Evolutionary conservation across 2,797 vertebrate genomes (phyloP), one percentile per base, ranked within the genome.

Genomic region (Etheostoma nigrum): DNA sequence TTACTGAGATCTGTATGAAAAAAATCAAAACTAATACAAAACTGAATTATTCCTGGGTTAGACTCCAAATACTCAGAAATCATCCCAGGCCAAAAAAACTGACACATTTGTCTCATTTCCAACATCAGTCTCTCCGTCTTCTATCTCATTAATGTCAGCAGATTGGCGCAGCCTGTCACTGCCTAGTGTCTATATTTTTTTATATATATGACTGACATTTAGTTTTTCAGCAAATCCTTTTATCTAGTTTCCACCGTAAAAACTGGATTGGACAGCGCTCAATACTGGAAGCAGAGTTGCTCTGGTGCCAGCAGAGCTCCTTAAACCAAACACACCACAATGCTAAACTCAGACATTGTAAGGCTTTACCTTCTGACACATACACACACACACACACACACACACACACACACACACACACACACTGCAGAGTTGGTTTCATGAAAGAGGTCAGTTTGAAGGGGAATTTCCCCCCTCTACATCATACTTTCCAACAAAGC

Each of bases 401-500:
- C 61, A 48, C 59, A 36, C 51, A 27, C 67, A 44, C 40, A 47
- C n/a, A 54, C 60, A 44, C 23, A 62, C 45, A 47, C 57, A 61
- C 71, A 58, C 60, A 53, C 45, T 7, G 49, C 21, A 54, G 54
- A 57, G 44, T 57, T 63, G 12, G n/a, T 60, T 74, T 85, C 72
- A 74, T 72, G 48, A 67, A 84, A 79, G 67, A 74, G 51, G 73
- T 52, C 25, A 6, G 27, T 70, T 27, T 80, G 16, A 58, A 27
- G 72, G 75, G 85, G 72, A 76, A 78, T 58, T 74, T 78, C 52
- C 62, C 59, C 67, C 27, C 12, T 47, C 45, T 45, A 69, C 79
- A 75, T 91, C 68, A 78, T 73, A 87, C 84, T 94, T 93, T 89
- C 89, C 88, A 78, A 55, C 47, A 77, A 59, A 71, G 64, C 75